phyloP scores from a whole-genome alignment of 53 echinoderm and acorn worm species.

The Luidia sarsii region DNA sequence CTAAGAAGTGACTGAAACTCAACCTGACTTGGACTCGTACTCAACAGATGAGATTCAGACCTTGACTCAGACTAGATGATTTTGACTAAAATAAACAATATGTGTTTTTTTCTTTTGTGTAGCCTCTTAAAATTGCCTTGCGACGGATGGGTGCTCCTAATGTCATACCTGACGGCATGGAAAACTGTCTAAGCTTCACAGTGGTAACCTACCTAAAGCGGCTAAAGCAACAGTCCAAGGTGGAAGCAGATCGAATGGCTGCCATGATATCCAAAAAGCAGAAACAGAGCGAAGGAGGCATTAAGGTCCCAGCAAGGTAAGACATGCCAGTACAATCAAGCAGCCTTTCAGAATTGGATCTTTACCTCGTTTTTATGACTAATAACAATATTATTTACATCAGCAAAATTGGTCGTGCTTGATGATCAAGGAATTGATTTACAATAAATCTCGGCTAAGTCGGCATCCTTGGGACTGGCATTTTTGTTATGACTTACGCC shows the following conservation, averaged over 20 bases:
- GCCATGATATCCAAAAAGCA: constrained; percentile 70
- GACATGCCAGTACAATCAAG: background rate
- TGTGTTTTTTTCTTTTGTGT: background rate
- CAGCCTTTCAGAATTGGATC: background rate
- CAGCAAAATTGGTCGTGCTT: no score
- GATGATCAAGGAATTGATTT: no score
- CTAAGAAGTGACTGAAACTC: no score
- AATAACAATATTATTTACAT: no score
- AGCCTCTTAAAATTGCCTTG: constrained; percentile 92
- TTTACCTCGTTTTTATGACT: no score
- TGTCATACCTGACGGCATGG: constrained; percentile 94
- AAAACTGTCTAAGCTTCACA: constrained; percentile 98
- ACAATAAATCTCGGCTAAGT: no score
- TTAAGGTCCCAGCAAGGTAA: constrained; percentile 92
- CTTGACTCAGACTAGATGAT: no score
- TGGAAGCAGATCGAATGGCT: constrained; percentile 89
- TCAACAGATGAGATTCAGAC: no score
- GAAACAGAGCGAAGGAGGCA: constrained; percentile 67
- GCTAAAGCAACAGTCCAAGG: constrained; percentile 93
- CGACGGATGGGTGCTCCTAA: constrained; percentile 98
- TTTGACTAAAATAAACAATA: no score
- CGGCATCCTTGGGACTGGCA: no score
- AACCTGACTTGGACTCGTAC: no score
- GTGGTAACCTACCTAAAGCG: constrained; percentile 98
- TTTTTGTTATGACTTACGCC: no score